Percentiles rank a stretch among this genome's conserved stretches.
phyloP scores from a whole-genome alignment of 2,797 vertebrate species.

The Channa striata region DNA sequence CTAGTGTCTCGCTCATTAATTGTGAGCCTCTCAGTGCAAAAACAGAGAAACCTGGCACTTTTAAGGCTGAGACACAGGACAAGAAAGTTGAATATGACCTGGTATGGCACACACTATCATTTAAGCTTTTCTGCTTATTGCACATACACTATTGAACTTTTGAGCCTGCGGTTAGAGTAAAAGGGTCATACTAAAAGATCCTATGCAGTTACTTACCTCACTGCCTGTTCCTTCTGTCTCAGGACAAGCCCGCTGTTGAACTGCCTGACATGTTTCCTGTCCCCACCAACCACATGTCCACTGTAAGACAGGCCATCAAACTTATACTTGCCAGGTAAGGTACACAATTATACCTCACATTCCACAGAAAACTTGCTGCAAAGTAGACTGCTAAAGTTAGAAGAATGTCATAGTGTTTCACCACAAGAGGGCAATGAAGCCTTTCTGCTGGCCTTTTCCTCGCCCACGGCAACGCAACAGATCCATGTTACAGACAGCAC shows the following conservation, averaged over 20 bases:
- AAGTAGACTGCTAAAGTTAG: background rate
- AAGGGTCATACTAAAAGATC: background rate
- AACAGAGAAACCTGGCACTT: constrained; percentile 82
- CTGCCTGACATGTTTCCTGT: constrained; percentile 87
- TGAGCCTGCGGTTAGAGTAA: background rate
- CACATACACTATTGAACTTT: background rate
- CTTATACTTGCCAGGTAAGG: constrained; percentile 89
- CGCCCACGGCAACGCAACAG: background rate
- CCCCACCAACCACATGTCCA: constrained; percentile 85
- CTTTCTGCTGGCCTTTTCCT: constrained; percentile 81
- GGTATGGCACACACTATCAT: constrained; percentile 66
- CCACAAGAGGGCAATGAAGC: constrained; percentile 88
- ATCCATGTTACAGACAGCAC: constrained; percentile 21
- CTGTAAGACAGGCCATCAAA: constrained; percentile 90
- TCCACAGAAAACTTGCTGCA: constrained; percentile 4
- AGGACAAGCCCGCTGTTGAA: constrained; percentile 86
- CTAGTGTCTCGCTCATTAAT: constrained; percentile 81
- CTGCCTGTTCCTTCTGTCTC: constrained; percentile 25
- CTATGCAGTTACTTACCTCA: background rate
- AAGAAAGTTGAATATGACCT: constrained; percentile 86
- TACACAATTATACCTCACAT: constrained; percentile 3
- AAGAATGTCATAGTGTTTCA: constrained; percentile 19
- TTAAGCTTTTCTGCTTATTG: background rate
- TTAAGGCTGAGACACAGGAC: constrained; percentile 77
- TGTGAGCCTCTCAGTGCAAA: constrained; percentile 80